A percentile compares a stretch with the other conserved stretches of the same genome.
phyloP scores from a whole-genome alignment of 2,797 vertebrate species.

The Oreortyx pictus region DNA sequence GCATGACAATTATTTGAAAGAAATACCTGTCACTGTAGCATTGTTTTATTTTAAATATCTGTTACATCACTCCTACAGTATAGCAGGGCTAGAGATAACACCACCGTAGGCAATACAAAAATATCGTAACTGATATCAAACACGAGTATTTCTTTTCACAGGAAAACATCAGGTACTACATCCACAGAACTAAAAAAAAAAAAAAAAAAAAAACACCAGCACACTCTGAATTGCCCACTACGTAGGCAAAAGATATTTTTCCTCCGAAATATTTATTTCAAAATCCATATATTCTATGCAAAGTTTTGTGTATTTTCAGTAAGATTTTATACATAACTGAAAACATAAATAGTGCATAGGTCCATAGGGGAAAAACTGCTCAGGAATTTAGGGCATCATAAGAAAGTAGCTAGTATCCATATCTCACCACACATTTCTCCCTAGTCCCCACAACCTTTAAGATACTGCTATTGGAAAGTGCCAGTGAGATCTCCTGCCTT shows the following conservation, averaged over 20 bases:
- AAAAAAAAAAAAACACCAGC: not conserved
- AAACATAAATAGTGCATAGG: not conserved
- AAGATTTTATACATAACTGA: not conserved
- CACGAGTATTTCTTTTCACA: not conserved
- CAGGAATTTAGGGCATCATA: not conserved
- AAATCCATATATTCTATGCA: not conserved
- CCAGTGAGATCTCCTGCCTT: not conserved
- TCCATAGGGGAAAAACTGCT: not conserved
- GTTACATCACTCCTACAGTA: not conserved
- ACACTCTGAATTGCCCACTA: not conserved
- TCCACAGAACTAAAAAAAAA: not conserved
- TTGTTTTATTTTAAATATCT: not conserved
- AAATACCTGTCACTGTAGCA: not conserved
- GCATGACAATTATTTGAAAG: not conserved
- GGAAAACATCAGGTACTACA: not conserved
- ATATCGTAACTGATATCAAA: not conserved
- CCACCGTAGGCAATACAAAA: not conserved
- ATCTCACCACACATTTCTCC: no score
- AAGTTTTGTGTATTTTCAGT: not conserved
- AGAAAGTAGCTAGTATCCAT: not conserved
- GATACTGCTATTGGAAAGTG: not conserved
- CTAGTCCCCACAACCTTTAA: not conserved
- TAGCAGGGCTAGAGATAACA: not conserved
- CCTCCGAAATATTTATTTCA: not conserved
- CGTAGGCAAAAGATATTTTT: not conserved